Evolutionary conservation across 1,140 invertebrate genomes (phyloP).

Genomic region (Danaus plexippus): DNA sequence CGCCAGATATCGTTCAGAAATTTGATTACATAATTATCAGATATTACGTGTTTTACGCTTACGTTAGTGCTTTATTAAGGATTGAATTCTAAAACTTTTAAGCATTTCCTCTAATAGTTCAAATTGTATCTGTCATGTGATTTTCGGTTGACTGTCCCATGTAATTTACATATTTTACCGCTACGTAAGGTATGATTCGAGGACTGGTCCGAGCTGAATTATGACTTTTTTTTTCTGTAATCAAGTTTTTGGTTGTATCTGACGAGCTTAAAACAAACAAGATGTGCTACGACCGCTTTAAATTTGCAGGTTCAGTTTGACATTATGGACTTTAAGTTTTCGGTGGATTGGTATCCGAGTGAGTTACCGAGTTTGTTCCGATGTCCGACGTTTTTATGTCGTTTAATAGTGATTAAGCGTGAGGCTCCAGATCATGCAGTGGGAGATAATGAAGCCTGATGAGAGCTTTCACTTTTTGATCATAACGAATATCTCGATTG

Average conservation of each 20-base stretch:
- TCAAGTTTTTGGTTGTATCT: constrained; percentile 48
- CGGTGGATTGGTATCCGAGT: background rate
- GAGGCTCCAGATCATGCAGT: constrained; percentile 46
- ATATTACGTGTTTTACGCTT: too few species aligned
- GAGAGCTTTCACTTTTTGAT: constrained; percentile 61
- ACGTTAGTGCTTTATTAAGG: background rate
- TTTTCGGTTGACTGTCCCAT: constrained; percentile 34
- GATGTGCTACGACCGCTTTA: constrained; percentile 23
- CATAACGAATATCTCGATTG: constrained; percentile 51
- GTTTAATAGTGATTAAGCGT: constrained; percentile 52
- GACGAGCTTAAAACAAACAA: constrained; percentile 59
- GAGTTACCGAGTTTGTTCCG: constrained; percentile 10
- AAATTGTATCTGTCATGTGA: constrained; percentile 26
- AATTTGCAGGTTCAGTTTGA: constrained; percentile 18
- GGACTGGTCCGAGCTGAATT: constrained; percentile 46
- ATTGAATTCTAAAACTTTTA: too few species aligned
- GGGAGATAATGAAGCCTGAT: constrained; percentile 48
- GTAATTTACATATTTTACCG: constrained; percentile 57
- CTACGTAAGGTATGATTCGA: constrained; percentile 47
- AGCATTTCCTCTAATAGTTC: too few species aligned
- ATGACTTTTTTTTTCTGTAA: constrained; percentile 52
- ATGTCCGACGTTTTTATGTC: constrained; percentile 28
- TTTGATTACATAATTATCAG: constrained; percentile 8
- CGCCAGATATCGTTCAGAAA: constrained; percentile 11
- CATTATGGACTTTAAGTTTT: constrained; percentile 26